Evolutionary conservation across 2,797 vertebrate species (phyloP), one percentile per base, ranked within the genome.

Genomic region (Natrix natrix): DNA sequence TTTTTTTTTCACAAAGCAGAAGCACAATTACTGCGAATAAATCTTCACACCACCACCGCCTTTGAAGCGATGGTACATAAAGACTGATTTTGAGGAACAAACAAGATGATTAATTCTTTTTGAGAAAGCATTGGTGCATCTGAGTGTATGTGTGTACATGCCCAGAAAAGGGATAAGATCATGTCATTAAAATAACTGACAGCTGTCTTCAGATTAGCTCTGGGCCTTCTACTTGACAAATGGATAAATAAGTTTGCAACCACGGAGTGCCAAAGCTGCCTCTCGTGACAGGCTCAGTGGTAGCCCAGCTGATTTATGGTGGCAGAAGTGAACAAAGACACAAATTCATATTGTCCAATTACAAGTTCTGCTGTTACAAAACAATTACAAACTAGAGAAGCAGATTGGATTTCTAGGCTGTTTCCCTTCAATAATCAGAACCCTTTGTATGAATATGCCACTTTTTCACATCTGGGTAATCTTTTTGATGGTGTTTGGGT

Each of bases 381-480:
- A 63, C 54, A 87, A 90, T 90, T 24, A 92, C 69, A 93, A 61
- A 22, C 91, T 17, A 90, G 91, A 92, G 87, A 93, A 94, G 83
- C 61, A 95, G 61, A 93, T 90, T 90, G 92, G 37, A 59, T 69
- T 56, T 63, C 56, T 37, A 63, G 26, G 20, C 57, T 92, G 2
- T 3, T 8, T 16, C 32, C 32, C 17, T 63, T 55, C 8, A 28
- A 83, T 10, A 83, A 61, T 26, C 55, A 83, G 37, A 94, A 52
- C 66, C 91, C 92, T 92, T 89, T 89, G 28, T 4, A 28, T 28
- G 20, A 83, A 11, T 94, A 74, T 0, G 8, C 1, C 20, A 24
- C 37, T 48, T 48, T 48, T 48, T 83, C 37, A 83, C 20, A 12
- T 83, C 37, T 83, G 32, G 56, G n/a, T 88, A 48, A 24, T 28